These are phyloP conservation scores for Sitobion miscanthi DNA, from an alignment of 1,140 invertebrate species.

Conservation along the genomic window DNA sequence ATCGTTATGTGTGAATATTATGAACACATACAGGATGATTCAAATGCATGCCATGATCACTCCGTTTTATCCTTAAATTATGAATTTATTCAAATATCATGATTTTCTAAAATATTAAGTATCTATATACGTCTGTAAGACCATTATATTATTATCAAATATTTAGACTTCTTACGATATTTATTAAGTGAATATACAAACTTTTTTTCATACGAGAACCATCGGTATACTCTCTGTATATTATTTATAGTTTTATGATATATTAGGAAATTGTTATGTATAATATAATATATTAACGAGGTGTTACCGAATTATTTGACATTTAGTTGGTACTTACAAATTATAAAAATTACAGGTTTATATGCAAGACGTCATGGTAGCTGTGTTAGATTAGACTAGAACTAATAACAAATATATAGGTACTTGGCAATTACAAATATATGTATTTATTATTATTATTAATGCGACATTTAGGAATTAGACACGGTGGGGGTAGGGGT, in stretches of 20 bases:
- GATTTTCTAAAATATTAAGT: neutral
- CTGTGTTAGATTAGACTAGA: too few relatives aligned
- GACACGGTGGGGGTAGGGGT: neutral
- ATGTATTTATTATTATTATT: too few relatives aligned
- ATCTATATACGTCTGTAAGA: neutral
- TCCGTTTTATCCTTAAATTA: neutral
- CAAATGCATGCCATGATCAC: neutral
- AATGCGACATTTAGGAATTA: neutral
- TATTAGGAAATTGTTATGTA: neutral
- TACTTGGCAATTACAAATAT: too few relatives aligned
- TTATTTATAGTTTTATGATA: neutral
- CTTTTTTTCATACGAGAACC: neutral
- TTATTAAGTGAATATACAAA: neutral
- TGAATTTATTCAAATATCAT: neutral
- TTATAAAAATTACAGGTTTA: too few relatives aligned
- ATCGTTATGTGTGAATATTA: constrained; percentile 5
- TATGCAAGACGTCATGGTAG: too few relatives aligned
- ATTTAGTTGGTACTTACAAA: neutral
- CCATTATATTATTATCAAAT: neutral
- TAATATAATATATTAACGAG: neutral
- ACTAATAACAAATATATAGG: neutral
- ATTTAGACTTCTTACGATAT: neutral
- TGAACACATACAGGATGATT: neutral
- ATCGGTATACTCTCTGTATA: neutral
- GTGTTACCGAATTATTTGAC: neutral